These are phyloP conservation scores for Melanotaenia boesemani DNA, from an alignment of 2,797 vertebrate species.

Conservation along the genomic window DNA sequence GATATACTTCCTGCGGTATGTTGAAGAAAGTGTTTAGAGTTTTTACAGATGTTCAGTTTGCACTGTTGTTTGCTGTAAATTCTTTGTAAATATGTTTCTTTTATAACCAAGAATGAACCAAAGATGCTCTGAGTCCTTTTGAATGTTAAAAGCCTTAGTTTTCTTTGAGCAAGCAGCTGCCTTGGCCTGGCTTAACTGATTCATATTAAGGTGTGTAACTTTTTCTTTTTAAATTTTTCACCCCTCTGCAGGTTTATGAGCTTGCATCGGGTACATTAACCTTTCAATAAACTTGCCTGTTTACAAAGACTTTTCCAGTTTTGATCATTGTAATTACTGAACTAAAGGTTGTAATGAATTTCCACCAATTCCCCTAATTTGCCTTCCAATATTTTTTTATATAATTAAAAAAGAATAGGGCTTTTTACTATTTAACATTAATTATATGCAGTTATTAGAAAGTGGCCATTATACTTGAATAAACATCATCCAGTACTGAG, in stretches of 20 bases:
- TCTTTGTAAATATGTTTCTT: slow-evolving; percentile 75
- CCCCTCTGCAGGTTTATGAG: slow-evolving; percentile 14
- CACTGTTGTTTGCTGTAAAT: slow-evolving; percentile 69
- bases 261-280: slow-evolving; percentile 47
- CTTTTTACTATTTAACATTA: no score
- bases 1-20: slow-evolving; percentile 42
- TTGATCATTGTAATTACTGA: not conserved
- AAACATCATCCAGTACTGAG: no score
- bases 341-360: not conserved
- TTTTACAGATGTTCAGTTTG: slow-evolving; percentile 53
- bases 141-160: slow-evolving; percentile 52
- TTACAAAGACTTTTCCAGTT: slow-evolving; percentile 2
- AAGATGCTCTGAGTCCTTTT: slow-evolving; percentile 71
- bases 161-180: slow-evolving; percentile 17
- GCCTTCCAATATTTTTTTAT: no score
- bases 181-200: slow-evolving; percentile 18
- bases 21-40: slow-evolving; percentile 63
- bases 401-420: no score
- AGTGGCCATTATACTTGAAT: no score
- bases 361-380: no score
- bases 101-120: slow-evolving; percentile 71
- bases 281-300: slow-evolving; percentile 61
- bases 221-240: slow-evolving; percentile 1
- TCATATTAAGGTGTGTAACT: slow-evolving; percentile 38
- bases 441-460: no score